These are phyloP conservation scores for Catostomus latipinnis DNA, from an alignment of 2,797 vertebrate species.

Conservation along the genomic window DNA sequence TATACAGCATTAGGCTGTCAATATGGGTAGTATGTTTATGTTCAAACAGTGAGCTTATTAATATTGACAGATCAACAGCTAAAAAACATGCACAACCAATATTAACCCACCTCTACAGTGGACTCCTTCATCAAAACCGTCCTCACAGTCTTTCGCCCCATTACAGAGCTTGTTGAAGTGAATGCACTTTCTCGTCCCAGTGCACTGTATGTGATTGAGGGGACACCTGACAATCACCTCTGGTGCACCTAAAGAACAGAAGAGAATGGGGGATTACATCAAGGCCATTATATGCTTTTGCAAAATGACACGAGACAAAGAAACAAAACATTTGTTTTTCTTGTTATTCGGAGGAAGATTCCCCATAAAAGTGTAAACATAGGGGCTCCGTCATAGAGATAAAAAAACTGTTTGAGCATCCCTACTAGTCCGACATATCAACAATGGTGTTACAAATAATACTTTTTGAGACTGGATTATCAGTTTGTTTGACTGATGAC, in stretches of 20 bases:
- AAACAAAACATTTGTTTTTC: no score
- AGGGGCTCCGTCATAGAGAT: no score
- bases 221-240: conserved; percentile 87
- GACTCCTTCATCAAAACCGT: conserved; percentile 91
- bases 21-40: not conserved
- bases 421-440: no score
- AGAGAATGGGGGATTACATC: conserved; percentile 30
- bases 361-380: no score
- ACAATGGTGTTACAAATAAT: no score
- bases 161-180: conserved; percentile 95
- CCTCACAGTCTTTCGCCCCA: conserved; percentile 87
- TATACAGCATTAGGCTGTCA: conserved; percentile 1
- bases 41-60: not conserved
- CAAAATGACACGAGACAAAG: no score
- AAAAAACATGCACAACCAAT: not conserved
- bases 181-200: conserved; percentile 88
- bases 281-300: no score
- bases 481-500: no score
- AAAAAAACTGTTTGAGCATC: no score
- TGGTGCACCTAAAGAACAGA: conserved; percentile 79
- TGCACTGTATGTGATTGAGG: conserved; percentile 89
- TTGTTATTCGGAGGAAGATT: no score
- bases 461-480: no score
- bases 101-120: conserved; percentile 90
- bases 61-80: not conserved